Evolutionary conservation across 2,888 invertebrate species (phyloP), one percentile per base, ranked within the genome.

Genomic region (Neoascia interrupta): DNA sequence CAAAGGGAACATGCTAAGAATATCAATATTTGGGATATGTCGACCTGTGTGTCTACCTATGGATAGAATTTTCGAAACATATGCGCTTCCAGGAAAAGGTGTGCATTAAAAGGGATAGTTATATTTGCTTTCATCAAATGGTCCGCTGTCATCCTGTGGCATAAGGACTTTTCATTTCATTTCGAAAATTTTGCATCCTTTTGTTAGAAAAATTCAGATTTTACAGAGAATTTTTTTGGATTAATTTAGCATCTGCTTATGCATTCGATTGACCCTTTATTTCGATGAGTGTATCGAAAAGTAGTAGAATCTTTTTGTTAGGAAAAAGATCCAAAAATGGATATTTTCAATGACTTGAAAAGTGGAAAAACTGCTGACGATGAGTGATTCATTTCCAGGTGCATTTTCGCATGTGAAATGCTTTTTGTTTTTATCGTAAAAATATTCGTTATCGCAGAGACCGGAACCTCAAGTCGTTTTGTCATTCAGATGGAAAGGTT

Each of bases 241-340:
- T 56, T 56, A 15, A 21, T 31, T 21, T 6, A 31, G 53, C 76
- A 76, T 76, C 76, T 76, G 76, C 72, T 53, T 37, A 37, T n/a
- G n/a, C n/a, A n/a, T n/a, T 51, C 21, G 36, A 41, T 72, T 76
- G 76, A 76, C 72, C 76, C 72, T 47, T 76, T 72, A 53, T 21
- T n/a, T 26, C 23, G 43, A 53, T 64, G 21, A 47, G 63, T 76
- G 34, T 54, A 56, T 45, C 69, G 69, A 61, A 75, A 54, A n/a
- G n/a, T n/a, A n/a, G 11, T 19, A 16, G 37, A 45, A 41, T 23
- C 23, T 1, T 13, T 47, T 61, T 64, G 64, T 64, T 11, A n/a
- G n/a, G n/a, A n/a, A n/a, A n/a, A n/a, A n/a, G n/a, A n/a, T n/a
- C n/a, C n/a, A n/a, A n/a, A n/a, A n/a, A n/a, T n/a, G n/a, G n/a